Conservation (phyloP, 2,797 vertebrate genomes). For the Microctenopoma lineatum region DNA sequence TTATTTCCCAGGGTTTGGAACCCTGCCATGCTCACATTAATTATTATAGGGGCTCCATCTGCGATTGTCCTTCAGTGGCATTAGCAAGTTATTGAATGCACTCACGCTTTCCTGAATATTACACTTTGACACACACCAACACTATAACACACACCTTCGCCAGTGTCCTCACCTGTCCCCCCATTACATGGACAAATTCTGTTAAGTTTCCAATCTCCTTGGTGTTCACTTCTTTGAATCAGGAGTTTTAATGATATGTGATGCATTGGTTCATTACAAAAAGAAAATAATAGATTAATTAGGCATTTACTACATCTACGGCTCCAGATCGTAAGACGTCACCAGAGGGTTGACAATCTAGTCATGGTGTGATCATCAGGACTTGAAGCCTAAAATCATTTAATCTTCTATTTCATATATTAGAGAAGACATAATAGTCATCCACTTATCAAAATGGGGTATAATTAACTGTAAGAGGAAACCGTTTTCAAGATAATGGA, state of each 20-base stretch:
- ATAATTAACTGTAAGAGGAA: slow-evolving; percentile 80
- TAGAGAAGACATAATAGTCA: slow-evolving; percentile 77
- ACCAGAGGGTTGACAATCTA: slow-evolving; percentile 66
- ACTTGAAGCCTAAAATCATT: slow-evolving; percentile 69
- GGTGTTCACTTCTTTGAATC: slow-evolving; percentile 45
- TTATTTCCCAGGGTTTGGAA: slow-evolving; percentile 82
- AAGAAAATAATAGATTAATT: slow-evolving; percentile 78
- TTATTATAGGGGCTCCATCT: slow-evolving; percentile 84
- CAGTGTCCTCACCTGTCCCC: slow-evolving; percentile 40
- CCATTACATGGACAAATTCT: slow-evolving; percentile 35
- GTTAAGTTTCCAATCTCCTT: slow-evolving; percentile 47
- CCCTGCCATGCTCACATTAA: slow-evolving; percentile 83
- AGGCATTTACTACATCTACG: slow-evolving; percentile 62
- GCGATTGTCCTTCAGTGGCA: slow-evolving; percentile 81
- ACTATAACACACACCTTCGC: slow-evolving; percentile 30
- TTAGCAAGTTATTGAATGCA: slow-evolving; percentile 77
- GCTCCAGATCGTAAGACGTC: slow-evolving; percentile 63
- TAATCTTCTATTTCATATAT: slow-evolving; percentile 75
- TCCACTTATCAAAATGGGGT: slow-evolving; percentile 78
- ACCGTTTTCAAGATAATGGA: slow-evolving; percentile 77
- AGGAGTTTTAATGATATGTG: slow-evolving; percentile 52
- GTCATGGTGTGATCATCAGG: slow-evolving; percentile 69
- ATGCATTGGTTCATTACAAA: slow-evolving; percentile 57
- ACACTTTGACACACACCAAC: slow-evolving; percentile 50
- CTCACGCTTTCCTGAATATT: slow-evolving; percentile 58